Conservation (phyloP, 2,888 invertebrate genomes). For the Synergus gifuensis region DNA sequence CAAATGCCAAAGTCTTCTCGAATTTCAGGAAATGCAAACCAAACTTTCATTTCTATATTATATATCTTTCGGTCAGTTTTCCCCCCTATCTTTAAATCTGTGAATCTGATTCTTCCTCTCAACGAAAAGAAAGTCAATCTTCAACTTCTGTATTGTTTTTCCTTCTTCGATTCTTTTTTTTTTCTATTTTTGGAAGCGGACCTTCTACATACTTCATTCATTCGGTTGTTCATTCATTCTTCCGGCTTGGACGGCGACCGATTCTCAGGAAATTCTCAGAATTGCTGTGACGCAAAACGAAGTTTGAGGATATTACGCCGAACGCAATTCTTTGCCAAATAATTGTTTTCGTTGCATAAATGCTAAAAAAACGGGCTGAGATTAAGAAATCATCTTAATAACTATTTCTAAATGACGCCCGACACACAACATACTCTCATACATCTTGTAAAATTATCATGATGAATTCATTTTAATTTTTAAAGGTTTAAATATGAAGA, state of each 20-base stretch:
- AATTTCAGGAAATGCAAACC: constrained; percentile 17
- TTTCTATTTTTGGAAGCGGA: neutral
- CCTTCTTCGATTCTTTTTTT: neutral
- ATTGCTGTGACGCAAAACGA: neutral
- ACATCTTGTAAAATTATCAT: too few relatives aligned
- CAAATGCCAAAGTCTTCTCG: neutral
- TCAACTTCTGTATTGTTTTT: neutral
- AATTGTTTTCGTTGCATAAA: neutral
- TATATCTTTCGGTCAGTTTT: neutral
- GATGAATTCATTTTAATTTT: too few relatives aligned
- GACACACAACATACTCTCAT: too few relatives aligned
- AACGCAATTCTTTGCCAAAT: neutral
- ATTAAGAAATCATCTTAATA: neutral
- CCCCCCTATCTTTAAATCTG: neutral
- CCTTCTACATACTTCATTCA: neutral
- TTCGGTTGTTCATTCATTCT: neutral
- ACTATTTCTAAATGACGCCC: too few relatives aligned
- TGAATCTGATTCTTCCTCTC: neutral
- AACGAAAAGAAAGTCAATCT: neutral
- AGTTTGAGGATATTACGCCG: neutral
- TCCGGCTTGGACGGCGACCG: neutral
- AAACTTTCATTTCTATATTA: constrained; percentile 8
- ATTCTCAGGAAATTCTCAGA: neutral
- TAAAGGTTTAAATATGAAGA: neutral
- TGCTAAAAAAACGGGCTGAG: neutral